These are phyloP conservation scores for Corythornis leucogaster DNA, from an alignment of 2,797 vertebrate species.

Conservation along the genomic window DNA sequence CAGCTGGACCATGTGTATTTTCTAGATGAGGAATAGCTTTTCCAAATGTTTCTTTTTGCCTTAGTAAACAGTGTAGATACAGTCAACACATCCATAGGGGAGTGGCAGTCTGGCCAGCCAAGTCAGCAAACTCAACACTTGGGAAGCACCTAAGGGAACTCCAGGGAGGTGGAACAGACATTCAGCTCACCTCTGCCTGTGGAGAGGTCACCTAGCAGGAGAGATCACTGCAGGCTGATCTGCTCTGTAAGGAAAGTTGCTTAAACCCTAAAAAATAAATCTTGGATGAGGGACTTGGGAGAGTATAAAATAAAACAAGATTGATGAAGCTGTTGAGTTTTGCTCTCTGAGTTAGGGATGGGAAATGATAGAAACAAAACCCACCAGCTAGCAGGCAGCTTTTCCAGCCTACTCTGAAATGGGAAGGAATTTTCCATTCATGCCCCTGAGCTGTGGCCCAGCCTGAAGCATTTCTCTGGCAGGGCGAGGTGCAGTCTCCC, in stretches of 20 bases:
- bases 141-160: fast-evolving
- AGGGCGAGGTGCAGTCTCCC: background rate
- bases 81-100: background rate
- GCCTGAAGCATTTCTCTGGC: background rate
- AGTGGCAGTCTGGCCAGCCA: background rate
- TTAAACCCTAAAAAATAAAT: background rate
- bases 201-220: background rate
- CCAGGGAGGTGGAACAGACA: background rate
- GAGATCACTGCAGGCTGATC: background rate
- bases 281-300: background rate
- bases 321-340: background rate
- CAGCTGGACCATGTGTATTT: background rate
- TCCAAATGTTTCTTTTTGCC: background rate
- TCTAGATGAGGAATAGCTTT: background rate
- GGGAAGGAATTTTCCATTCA: background rate
- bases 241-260: background rate
- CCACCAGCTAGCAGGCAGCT: background rate
- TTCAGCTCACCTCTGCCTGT: fast-evolving
- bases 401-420: background rate
- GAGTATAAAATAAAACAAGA: background rate
- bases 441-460: background rate
- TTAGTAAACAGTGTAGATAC: background rate
- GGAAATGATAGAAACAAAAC: background rate
- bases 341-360: background rate
- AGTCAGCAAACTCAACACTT: background rate